Conservation (phyloP, 2,113 vertebrate species). For the Dipodomys ordii region DNA sequence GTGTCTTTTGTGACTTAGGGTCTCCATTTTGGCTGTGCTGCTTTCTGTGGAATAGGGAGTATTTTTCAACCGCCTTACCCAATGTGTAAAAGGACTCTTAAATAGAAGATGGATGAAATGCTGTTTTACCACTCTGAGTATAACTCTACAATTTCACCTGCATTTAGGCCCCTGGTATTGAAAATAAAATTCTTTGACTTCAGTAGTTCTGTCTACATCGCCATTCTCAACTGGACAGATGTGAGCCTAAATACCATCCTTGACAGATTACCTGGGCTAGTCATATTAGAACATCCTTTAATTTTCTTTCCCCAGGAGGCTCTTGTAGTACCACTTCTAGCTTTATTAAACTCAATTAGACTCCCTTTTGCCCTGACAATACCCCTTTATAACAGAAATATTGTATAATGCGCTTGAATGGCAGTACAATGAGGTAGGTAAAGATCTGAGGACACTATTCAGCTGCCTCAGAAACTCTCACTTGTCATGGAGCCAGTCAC, state of each 20-base stretch:
- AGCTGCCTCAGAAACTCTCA: constrained; percentile 81
- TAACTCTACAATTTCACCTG: constrained; percentile 6
- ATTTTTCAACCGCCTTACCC: not conserved
- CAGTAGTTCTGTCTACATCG: constrained; percentile 60
- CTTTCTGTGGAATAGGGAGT: not conserved
- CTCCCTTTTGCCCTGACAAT: constrained; percentile 73
- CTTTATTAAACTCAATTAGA: constrained; percentile 83
- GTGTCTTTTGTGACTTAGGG: not conserved
- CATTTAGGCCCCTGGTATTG: constrained; percentile 13
- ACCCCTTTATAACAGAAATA: constrained; percentile 78
- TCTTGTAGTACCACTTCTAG: constrained; percentile 65
- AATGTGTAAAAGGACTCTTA: not conserved
- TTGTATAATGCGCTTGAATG: constrained; percentile 65
- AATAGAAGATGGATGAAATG: constrained; percentile 48
- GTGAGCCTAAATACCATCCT: constrained; percentile 65
- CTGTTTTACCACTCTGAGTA: constrained; percentile 19
- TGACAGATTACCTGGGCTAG: constrained; percentile 24
- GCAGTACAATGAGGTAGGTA: constrained; percentile 73
- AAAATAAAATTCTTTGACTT: constrained; percentile 75
- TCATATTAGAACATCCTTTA: constrained; percentile 21
- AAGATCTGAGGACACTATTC: constrained; percentile 78
- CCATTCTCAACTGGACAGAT: constrained; percentile 76
- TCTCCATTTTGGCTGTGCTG: not conserved
- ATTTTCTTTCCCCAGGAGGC: not conserved
- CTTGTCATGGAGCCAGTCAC: constrained; percentile 83